These are phyloP conservation scores for Leptoteleia sp. DNA, from an alignment of 1,140 invertebrate genomes.

Conservation along the genomic window DNA sequence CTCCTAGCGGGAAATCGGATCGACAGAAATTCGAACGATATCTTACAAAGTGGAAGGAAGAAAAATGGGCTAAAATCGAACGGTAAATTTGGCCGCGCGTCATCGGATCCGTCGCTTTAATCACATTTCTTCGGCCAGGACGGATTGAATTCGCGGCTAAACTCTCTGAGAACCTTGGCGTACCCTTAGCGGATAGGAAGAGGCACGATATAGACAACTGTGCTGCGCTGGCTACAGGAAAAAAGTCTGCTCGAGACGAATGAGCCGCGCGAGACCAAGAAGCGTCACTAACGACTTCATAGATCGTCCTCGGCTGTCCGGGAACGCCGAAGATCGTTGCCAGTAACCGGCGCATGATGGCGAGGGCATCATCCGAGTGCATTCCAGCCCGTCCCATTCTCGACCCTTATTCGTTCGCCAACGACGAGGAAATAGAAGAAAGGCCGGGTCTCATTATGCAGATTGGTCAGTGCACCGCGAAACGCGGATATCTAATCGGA, in stretches of 20 bases:
- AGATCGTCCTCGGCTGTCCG: constrained; percentile 66
- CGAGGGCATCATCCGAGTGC: constrained; percentile 52
- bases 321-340: constrained; percentile 49
- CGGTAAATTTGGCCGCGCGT: too few species aligned
- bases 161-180: constrained; percentile 8
- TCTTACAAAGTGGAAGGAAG: too few species aligned
- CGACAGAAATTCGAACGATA: too few species aligned
- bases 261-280: constrained; percentile 71
- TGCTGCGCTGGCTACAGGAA: constrained; percentile 17
- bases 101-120: constrained; percentile 12
- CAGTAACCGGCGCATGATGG: constrained; percentile 48
- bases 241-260: constrained; percentile 60
- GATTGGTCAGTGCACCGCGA: constrained; percentile 64
- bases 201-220: constrained; percentile 39
- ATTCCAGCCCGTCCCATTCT: constrained; percentile 59
- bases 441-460: constrained; percentile 69
- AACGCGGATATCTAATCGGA: constrained; percentile 70
- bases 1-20: too few species aligned
- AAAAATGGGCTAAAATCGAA: background rate
- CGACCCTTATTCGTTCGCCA: constrained; percentile 60
- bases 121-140: constrained; percentile 15
- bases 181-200: constrained; percentile 30
- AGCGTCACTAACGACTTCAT: constrained; percentile 78
- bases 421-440: constrained; percentile 60
- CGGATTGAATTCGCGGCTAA: constrained; percentile 17